A percentile compares a stretch with the other conserved stretches of the same genome.
These are phyloP conservation scores for Xyliphius kryptos DNA, from an alignment of 2,113 vertebrate genomes.

Conservation along the genomic window DNA sequence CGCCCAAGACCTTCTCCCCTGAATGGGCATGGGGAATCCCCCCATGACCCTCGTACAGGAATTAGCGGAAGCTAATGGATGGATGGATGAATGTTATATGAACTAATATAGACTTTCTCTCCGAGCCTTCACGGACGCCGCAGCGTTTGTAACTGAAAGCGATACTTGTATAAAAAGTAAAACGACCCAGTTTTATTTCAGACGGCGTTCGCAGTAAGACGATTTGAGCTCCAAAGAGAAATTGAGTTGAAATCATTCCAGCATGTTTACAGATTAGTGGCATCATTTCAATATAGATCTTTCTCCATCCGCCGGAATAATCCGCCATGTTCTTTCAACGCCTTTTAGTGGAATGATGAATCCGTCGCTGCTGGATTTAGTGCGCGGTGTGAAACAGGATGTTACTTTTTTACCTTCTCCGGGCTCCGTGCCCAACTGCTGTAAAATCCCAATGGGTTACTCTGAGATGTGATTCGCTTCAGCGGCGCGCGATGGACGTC, in stretches of 20 bases:
- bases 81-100: too few relatives aligned
- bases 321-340: conserved; percentile 61
- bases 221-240: conserved; percentile 51
- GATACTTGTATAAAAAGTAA: conserved; percentile 50
- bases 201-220: conserved; percentile 54
- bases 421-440: conserved; percentile 31
- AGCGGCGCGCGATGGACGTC: too few relatives aligned
- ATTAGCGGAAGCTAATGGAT: too few relatives aligned
- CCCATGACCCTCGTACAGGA: too few relatives aligned
- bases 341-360: conserved; percentile 54
- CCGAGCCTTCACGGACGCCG: too few relatives aligned
- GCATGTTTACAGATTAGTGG: conserved; percentile 58
- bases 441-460: conserved; percentile 24
- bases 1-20: too few relatives aligned
- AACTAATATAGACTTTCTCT: too few relatives aligned
- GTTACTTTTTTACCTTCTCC: conserved; percentile 33
- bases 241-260: conserved; percentile 56
- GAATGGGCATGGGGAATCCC: too few relatives aligned
- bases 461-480: conserved; percentile 29
- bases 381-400: conserved; percentile 40
- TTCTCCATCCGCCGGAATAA: conserved; percentile 59
- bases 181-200: conserved; percentile 62
- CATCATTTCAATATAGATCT: conserved; percentile 52
- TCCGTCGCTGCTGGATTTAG: conserved; percentile 52
- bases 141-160: conserved; percentile 24